phyloP scores from a whole-genome alignment of 2,113 vertebrate species.

The Bettongia penicillata region DNA sequence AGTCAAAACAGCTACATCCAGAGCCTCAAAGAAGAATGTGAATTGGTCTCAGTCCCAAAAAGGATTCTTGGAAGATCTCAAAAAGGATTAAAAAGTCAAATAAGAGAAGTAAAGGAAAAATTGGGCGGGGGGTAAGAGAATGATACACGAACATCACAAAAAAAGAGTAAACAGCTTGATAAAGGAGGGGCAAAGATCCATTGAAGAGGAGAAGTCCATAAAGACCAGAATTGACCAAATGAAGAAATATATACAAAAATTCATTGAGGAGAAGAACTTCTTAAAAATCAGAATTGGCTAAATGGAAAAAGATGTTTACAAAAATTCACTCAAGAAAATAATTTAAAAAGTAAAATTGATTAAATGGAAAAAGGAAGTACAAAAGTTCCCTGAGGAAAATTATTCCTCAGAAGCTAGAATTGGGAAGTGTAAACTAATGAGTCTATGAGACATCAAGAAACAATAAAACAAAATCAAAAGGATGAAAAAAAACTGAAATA shows the following conservation, averaged over 20 bases:
- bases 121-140: neutral
- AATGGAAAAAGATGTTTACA: neutral
- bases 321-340: neutral
- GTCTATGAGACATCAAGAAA: neutral
- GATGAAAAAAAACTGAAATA: neutral
- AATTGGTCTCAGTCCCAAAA: neutral
- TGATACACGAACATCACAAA: neutral
- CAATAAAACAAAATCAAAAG: neutral
- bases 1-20: neutral
- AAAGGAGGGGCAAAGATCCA: neutral
- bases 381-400: too few species aligned
- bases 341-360: too few species aligned
- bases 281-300: neutral
- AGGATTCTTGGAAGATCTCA: neutral
- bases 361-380: too few species aligned
- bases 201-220: neutral
- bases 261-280: too few species aligned
- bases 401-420: too few species aligned
- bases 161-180: neutral
- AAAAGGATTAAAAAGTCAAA: neutral
- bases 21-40: neutral
- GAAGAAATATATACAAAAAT: too few species aligned
- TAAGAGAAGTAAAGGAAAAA: neutral
- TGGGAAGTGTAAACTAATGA: neutral
- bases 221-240: too few species aligned